Evolutionary conservation across 1,140 invertebrate genomes (phyloP), one percentile per base, ranked within the genome.

Genomic region (Euglossa dilemma): DNA sequence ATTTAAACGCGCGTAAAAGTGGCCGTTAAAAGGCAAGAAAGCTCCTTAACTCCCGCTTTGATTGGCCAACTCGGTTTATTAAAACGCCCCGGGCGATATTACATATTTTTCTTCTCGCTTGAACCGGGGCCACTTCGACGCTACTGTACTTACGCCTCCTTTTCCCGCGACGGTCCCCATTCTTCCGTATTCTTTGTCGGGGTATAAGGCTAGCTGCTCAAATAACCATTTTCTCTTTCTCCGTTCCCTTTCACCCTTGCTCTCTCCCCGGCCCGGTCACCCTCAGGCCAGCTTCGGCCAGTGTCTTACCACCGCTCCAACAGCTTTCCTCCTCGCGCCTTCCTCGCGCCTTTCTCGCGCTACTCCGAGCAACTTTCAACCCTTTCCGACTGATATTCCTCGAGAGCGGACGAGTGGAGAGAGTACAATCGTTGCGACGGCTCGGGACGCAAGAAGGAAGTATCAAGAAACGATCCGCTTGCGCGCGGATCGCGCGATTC

Each of bases 21-120:
- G 90, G 83, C 90, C 92, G 93, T 94, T 94, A 94, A 94, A 94
- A 93, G 79, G 80, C 94, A 92, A 93, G 93, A 94, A 94, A 94
- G 91, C 92, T 94, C 91, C 93, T 94, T 93, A 93, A 89, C 91
- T 92, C 86, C 85, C 87, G 90, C 84, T 92, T 94, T 94, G 92
- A 94, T 94, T 94, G 91, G 93, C 90, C 89, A 91, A 93, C 92
- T 93, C 91, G 90, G 92, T 94, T 94, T 94, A 94, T 94, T 94
- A 94, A 94, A 94, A 94, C 91, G 87, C 91, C 89, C 85, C 87
- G 84, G 89, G 89, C 88, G 89, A 93, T 93, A 93, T 93, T 93
- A 92, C 87, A 88, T 92, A 91, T 87, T 90, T 89, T 87, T 85
- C 66, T 79, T 87, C 82, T 79, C 66, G 59, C 72, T 70, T 54